Percentiles rank a stretch among this genome's conserved stretches.
These are phyloP conservation scores for Drosophila pseudotakahashii DNA, from an alignment of 2,888 invertebrate species.

Conservation along the genomic window DNA sequence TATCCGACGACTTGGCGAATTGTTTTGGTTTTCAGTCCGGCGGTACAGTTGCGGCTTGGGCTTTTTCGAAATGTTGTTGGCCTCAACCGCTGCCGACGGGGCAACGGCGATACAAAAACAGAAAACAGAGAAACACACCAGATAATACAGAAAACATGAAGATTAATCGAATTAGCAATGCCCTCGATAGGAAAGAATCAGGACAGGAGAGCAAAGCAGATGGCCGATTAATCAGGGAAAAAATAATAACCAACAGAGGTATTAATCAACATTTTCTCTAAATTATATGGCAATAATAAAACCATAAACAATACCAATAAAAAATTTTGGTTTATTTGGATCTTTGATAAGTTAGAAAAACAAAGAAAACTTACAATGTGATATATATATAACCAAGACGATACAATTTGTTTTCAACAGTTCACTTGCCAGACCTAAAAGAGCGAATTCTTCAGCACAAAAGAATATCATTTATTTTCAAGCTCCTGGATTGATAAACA, in stretches of 20 bases:
- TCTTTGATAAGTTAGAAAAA: no score
- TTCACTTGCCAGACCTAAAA: no score
- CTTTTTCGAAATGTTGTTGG: constrained; percentile 73
- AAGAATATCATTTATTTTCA: no score
- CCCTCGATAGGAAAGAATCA: constrained; percentile 27
- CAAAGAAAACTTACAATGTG: no score
- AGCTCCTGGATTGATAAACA: no score
- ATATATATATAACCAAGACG: no score
- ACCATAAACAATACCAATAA: not conserved
- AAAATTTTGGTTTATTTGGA: not conserved
- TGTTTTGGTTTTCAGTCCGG: constrained; percentile 67
- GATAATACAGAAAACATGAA: constrained; percentile 43
- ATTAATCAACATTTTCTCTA: not conserved
- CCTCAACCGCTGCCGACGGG: constrained; percentile 45
- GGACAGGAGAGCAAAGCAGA: constrained; percentile 11
- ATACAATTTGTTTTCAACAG: no score
- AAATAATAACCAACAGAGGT: not conserved
- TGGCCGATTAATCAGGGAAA: not conserved
- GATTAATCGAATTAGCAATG: constrained; percentile 47
- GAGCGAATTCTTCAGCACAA: no score
- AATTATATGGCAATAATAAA: not conserved
- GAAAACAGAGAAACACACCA: constrained; percentile 41
- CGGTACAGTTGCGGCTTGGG: constrained; percentile 72
- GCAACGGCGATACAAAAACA: constrained; percentile 24
- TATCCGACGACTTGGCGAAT: constrained; percentile 55